Evolutionary conservation across 1,140 invertebrate species (phyloP).

Genomic region (Aphaenogaster floridana): DNA sequence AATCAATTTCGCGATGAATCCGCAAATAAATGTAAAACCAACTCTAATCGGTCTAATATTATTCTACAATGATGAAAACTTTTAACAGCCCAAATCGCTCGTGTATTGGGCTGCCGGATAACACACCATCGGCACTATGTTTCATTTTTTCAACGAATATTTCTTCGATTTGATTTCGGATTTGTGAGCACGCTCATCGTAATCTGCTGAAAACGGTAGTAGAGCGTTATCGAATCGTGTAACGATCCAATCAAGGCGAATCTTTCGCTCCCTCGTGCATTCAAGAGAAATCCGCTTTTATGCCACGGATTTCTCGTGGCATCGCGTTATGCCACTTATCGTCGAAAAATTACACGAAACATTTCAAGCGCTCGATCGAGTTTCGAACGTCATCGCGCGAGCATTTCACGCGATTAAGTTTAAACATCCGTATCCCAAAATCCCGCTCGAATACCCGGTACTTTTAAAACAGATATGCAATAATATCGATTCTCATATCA

Average conservation of each 20-base stretch:
- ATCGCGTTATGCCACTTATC: constrained; percentile 28
- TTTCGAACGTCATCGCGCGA: background rate
- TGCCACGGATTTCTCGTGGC: constrained; percentile 2
- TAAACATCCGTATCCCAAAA: background rate
- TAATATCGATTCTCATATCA: background rate
- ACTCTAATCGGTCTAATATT: constrained; percentile 38
- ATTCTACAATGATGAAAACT: background rate
- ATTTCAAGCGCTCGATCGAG: background rate
- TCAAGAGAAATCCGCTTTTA: constrained; percentile 47
- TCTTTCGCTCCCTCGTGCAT: constrained; percentile 29
- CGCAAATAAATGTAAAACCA: constrained; percentile 40
- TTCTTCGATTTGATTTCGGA: constrained; percentile 58
- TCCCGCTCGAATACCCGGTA: background rate
- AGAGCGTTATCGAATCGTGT: constrained; percentile 48
- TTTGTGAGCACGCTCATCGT: constrained; percentile 19
- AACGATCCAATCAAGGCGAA: constrained; percentile 60
- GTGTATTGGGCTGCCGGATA: background rate
- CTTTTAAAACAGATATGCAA: background rate
- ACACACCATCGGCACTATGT: background rate
- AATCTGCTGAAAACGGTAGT: constrained; percentile 58
- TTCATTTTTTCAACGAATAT: constrained; percentile 45
- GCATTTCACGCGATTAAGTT: constrained; percentile 8
- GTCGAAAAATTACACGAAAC: constrained; percentile 44
- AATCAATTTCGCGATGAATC: constrained; percentile 67
- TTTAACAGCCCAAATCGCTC: constrained; percentile 30